These are phyloP conservation scores for Amphimedon queenslandica DNA, from an alignment of 37 sponge, comb jelly and placozoan species.

Conservation along the genomic window DNA sequence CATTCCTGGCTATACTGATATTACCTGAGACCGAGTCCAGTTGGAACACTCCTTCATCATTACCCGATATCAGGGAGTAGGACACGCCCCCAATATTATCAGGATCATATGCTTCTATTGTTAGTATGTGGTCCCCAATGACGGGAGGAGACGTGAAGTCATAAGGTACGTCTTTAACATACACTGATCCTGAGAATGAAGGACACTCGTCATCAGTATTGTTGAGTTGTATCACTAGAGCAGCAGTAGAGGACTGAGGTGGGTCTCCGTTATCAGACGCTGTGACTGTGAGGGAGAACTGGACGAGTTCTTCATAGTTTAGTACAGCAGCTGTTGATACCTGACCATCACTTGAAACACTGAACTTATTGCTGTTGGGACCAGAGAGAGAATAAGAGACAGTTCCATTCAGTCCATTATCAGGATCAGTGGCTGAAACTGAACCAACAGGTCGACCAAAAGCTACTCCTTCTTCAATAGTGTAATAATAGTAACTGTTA, in stretches of 20 bases:
- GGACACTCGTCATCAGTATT: slow-evolving; percentile 67
- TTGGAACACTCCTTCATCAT: slow-evolving; percentile 1
- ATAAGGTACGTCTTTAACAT: slow-evolving; percentile 4
- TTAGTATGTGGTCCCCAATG: slow-evolving; percentile 1
- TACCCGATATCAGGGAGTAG: slow-evolving; percentile 21
- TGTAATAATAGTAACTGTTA: slow-evolving; percentile 18
- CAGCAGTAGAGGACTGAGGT: slow-evolving; percentile 11
- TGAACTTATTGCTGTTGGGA: not conserved
- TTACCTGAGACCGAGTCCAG: slow-evolving; percentile 24
- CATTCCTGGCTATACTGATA: slow-evolving; percentile 12
- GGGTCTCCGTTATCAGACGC: slow-evolving; percentile 57
- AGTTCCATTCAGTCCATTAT: slow-evolving; percentile 28
- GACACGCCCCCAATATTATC: slow-evolving; percentile 21
- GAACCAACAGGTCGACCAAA: not conserved
- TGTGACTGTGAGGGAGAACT: slow-evolving; percentile 29
- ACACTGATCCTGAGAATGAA: slow-evolving; percentile 24
- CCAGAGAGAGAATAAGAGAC: slow-evolving; percentile 21
- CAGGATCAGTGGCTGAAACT: slow-evolving; percentile 38
- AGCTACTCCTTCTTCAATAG: slow-evolving; percentile 17
- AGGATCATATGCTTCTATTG: slow-evolving; percentile 46
- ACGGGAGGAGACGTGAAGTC: not conserved
- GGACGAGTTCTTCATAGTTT: slow-evolving; percentile 37
- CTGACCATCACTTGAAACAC: not conserved
- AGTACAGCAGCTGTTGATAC: slow-evolving; percentile 5
- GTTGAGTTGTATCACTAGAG: slow-evolving; percentile 16